Percentiles rank a stretch among this genome's conserved stretches.
These are phyloP conservation scores for Urocyon cinereoargenteus DNA, from an alignment of 2,797 vertebrate species.

Conservation along the genomic window DNA sequence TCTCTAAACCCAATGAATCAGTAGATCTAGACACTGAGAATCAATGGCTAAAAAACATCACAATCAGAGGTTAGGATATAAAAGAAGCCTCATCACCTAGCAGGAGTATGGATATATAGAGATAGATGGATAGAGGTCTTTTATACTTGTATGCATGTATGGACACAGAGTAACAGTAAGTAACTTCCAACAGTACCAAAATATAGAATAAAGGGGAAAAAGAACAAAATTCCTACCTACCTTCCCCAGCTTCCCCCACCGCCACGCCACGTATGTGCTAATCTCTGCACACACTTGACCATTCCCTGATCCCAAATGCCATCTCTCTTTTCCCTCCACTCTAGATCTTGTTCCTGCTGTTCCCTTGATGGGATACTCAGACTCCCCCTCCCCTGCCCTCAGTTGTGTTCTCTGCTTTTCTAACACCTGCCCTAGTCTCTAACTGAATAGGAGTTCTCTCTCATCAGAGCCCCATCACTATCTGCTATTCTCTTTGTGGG, in stretches of 20 bases:
- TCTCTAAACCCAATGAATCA: neutral
- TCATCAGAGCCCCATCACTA: neutral
- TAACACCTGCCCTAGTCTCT: neutral
- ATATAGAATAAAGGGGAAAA: neutral
- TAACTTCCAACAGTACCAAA: neutral
- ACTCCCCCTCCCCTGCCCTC: no score
- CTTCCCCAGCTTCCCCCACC: neutral
- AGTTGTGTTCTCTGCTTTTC: neutral
- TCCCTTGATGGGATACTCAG: neutral
- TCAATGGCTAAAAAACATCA: neutral
- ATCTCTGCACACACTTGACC: neutral
- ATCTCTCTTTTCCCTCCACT: no score
- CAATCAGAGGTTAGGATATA: neutral
- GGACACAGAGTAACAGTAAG: neutral
- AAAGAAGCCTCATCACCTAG: neutral
- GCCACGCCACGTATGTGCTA: neutral
- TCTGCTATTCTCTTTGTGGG: no score
- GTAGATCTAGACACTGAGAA: neutral
- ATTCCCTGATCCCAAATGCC: neutral
- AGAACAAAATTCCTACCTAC: neutral
- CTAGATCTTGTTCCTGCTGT: neutral
- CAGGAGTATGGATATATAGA: neutral
- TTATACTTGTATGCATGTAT: neutral
- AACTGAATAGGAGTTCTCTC: neutral
- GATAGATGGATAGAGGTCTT: neutral